Conservation (phyloP, 2,797 vertebrate species). For the Pogonophryne albipinna region DNA sequence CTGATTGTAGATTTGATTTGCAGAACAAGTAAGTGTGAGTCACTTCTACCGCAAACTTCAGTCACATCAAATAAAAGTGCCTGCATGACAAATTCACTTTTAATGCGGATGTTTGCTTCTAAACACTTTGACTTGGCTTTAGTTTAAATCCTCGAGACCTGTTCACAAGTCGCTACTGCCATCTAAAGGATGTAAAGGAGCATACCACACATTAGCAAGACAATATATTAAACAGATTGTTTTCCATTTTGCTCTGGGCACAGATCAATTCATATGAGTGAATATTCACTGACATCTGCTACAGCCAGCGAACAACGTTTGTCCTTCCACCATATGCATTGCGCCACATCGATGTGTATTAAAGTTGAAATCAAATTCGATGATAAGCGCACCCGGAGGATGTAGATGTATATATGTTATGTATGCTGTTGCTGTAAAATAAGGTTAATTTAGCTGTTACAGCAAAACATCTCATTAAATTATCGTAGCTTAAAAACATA, state of each 20-base stretch:
- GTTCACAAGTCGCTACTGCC: constrained; percentile 63
- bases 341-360: constrained; percentile 34
- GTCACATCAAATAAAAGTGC: constrained; percentile 21
- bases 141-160: neutral
- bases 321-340: constrained; percentile 16
- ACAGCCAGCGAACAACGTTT: constrained; percentile 30
- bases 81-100: constrained; percentile 24
- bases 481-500: neutral
- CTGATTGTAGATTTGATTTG: constrained; percentile 3
- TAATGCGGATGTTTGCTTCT: constrained; percentile 16
- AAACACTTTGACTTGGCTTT: neutral
- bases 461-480: neutral
- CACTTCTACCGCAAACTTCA: constrained; percentile 16
- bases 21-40: constrained; percentile 20
- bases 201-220: neutral
- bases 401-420: constrained; percentile 24
- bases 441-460: constrained; percentile 9
- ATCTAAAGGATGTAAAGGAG: constrained; percentile 56
- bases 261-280: constrained; percentile 51
- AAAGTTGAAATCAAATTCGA: neutral
- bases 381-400: neutral
- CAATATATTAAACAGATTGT: neutral
- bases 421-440: constrained; percentile 9
- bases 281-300: constrained; percentile 33
- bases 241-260: constrained; percentile 20